Conservation (phyloP, 37 sponge, comb jelly and placozoan species). For the Chondrosia reniformis region DNA sequence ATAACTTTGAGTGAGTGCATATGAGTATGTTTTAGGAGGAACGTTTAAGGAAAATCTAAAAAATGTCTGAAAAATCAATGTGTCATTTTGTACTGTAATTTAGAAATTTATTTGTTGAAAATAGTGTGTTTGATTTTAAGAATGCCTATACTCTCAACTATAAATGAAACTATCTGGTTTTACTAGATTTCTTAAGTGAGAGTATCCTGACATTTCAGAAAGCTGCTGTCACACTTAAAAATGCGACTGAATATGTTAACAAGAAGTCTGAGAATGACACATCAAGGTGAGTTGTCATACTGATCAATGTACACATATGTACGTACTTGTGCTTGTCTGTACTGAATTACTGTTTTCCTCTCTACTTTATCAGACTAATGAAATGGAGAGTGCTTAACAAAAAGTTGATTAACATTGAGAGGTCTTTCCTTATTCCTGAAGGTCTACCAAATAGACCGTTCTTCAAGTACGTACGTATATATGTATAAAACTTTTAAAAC, state of each 20-base stretch:
- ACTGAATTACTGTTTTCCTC: too few species aligned
- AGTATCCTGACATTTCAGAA: background rate
- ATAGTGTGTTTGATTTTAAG: too few species aligned
- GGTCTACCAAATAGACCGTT: conserved; percentile 83
- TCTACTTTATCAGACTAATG: background rate
- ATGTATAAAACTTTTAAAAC: too few species aligned
- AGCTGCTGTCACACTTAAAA: background rate
- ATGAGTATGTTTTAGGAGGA: conserved; percentile 1
- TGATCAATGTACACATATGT: background rate
- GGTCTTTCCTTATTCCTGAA: conserved; percentile 78
- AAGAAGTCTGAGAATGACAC: background rate
- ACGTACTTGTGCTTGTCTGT: background rate
- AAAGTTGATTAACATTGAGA: conserved; percentile 76
- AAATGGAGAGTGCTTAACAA: conserved; percentile 67
- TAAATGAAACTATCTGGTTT: too few species aligned
- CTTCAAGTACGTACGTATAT: too few species aligned
- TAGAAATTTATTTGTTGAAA: too few species aligned
- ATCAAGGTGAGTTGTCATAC: background rate
- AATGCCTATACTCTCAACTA: too few species aligned
- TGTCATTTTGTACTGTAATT: too few species aligned
- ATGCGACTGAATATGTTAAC: conserved; percentile 10
- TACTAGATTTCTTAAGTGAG: background rate
- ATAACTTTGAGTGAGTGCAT: conserved; percentile 5
- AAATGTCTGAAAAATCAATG: too few species aligned
- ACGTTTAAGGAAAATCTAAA: too few species aligned